These are phyloP conservation scores for Drosophila affinis DNA, from an alignment of 2,888 invertebrate genomes.

Conservation along the genomic window DNA sequence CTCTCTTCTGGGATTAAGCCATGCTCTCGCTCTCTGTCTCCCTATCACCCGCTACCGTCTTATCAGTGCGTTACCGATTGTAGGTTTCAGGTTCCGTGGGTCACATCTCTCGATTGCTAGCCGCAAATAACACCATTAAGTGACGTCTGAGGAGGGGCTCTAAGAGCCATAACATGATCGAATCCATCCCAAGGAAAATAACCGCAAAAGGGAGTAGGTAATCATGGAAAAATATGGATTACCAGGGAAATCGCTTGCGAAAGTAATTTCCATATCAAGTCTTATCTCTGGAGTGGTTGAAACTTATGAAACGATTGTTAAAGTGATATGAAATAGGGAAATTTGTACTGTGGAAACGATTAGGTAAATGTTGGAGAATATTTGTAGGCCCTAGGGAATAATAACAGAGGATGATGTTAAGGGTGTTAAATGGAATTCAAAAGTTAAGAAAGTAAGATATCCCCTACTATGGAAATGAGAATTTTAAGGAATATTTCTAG, in stretches of 20 bases:
- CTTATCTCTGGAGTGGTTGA: conserved; percentile 11
- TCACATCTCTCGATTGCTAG: conserved; percentile 52
- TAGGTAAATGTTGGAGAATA: not conserved
- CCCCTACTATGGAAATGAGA: too few relatives aligned
- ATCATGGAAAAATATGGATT: conserved; percentile 5
- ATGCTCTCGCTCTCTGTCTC: conserved; percentile 23
- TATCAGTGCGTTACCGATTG: conserved; percentile 59
- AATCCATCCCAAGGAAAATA: conserved; percentile 23
- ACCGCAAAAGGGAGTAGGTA: conserved; percentile 21
- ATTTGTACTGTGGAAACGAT: conserved; percentile 4
- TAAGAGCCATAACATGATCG: conserved; percentile 21
- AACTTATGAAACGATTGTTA: conserved; percentile 2
- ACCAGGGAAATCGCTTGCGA: conserved; percentile 6
- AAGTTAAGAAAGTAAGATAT: too few relatives aligned
- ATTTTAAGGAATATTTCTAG: too few relatives aligned
- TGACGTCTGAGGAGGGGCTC: conserved; percentile 29
- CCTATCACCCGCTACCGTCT: conserved; percentile 33
- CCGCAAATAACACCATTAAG: conserved; percentile 27
- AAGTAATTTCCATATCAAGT: conserved; percentile 37
- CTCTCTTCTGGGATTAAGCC: not conserved
- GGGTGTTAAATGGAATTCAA: too few relatives aligned
- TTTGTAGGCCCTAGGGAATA: not conserved
- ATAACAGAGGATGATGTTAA: too few relatives aligned
- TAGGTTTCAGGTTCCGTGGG: conserved; percentile 63
- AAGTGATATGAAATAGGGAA: not conserved